Conservation (phyloP, 2,797 vertebrate genomes). For the Darevskia mixta region DNA sequence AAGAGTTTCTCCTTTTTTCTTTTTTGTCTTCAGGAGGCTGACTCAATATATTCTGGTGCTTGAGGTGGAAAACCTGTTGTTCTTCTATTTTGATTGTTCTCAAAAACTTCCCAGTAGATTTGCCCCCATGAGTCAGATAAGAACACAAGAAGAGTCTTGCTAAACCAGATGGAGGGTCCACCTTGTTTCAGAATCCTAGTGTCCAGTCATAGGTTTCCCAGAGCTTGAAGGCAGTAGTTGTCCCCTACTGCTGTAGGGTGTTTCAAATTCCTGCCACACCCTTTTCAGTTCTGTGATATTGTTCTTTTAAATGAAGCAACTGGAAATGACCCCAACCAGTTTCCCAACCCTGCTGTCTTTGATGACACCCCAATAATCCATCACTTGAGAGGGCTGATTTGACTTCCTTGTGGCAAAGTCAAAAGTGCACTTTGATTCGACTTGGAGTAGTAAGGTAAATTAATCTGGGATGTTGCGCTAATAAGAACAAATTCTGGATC, state of each 20-base stretch:
- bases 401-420: no score
- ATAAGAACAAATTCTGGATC: no score
- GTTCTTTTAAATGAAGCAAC: no score
- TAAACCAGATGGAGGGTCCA: not conserved
- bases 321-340: no score
- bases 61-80: not conserved
- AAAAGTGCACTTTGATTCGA: no score
- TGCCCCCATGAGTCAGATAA: not conserved
- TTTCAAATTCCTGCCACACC: no score
- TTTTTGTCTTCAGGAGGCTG: not conserved
- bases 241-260: not conserved
- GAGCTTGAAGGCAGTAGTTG: not conserved
- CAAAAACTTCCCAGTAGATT: not conserved
- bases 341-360: no score
- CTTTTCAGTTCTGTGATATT: no score
- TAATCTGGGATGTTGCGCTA: no score
- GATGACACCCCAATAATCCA: no score
- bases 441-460: no score
- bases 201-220: not conserved
- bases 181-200: not conserved
- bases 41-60: not conserved
- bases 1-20: not conserved
- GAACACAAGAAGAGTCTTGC: not conserved
- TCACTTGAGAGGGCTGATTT: no score
- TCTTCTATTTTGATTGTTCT: conserved; percentile 2